These are phyloP conservation scores for Bagarius yarrelli DNA, from an alignment of 2,113 vertebrate species.

Conservation along the genomic window DNA sequence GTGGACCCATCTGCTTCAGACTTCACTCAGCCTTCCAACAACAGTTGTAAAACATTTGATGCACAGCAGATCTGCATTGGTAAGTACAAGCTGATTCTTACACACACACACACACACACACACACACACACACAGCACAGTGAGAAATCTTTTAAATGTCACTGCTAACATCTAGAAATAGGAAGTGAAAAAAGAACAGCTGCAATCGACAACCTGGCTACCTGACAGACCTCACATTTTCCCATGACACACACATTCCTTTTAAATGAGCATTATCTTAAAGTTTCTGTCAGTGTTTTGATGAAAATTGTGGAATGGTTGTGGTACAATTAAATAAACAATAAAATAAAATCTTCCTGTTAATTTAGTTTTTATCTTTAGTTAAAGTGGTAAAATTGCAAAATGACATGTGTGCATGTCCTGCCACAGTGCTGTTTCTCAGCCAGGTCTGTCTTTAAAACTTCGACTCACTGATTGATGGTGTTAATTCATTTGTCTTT, in stretches of 20 bases:
- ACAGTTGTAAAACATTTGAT: slow-evolving; percentile 90
- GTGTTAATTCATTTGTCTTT: slow-evolving; percentile 40
- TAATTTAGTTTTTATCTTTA: not conserved
- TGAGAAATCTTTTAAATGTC: slow-evolving; percentile 15
- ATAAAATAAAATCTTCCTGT: not conserved
- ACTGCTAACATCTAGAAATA: slow-evolving; percentile 13
- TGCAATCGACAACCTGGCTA: not conserved
- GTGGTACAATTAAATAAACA: not conserved
- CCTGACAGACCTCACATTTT: not conserved
- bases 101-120: not conserved
- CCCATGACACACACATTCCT: not conserved
- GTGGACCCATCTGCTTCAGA: slow-evolving; percentile 72
- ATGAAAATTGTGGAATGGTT: not conserved
- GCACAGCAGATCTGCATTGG: slow-evolving; percentile 93
- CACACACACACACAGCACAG: not conserved
- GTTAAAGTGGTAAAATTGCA: not conserved
- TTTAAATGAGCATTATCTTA: too few relatives aligned
- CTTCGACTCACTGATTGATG: slow-evolving; percentile 20
- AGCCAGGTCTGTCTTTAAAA: not conserved
- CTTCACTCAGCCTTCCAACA: slow-evolving; percentile 83
- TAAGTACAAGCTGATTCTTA: slow-evolving; percentile 66
- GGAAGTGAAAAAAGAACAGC: not conserved
- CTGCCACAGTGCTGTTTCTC: not conserved
- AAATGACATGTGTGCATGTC: not conserved
- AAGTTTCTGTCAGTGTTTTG: not conserved